Evolutionary conservation across 2,797 vertebrate genomes (phyloP), one percentile per base, ranked within the genome.

Genomic region (Halcyon smyrnensis): DNA sequence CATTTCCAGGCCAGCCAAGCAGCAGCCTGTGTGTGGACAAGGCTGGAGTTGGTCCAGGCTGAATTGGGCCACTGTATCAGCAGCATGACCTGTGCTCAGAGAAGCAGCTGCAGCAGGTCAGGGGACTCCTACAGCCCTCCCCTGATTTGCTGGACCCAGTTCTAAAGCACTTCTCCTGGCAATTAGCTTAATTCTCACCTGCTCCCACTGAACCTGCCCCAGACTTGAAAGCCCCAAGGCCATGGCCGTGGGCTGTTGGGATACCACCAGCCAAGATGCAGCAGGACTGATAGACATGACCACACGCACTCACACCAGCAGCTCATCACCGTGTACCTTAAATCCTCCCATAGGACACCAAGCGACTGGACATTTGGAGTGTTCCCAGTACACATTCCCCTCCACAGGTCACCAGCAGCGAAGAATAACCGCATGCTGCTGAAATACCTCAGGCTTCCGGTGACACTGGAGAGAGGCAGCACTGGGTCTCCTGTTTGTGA

Each of bases 361-460:
- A 7, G 48, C 1, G 0, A 17, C 20, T 46, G 48, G 5, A 46
- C 48, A 64, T 41, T 0, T 83, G 80, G 24, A 8, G 25, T 45
- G 60, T 24, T 28, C 63, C 36, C 73, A 73, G 54, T 2, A 3
- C 11, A 3, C 5, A 1, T 63, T 85, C 32, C 45, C 15, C 71
- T 83, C 63, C 3, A 4, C 75, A 90, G 48, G 25, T 41, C 71
- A 28, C 15, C 6, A 15, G 50, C 73, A 80, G 24, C 1, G 8
- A 50, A 13, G 23, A 39, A 59, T 16, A 30, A 68, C 18, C 39
- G 16, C 0, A 1, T 0, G 0, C 27, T 69, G 54, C 46, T 2
- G 2, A n/a, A 84, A 67, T 32, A 59, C 39, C 51, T 74, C 1
- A 1, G 65, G 46, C 34, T 15, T 81, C 50, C 62, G 4, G 24